These are phyloP conservation scores for Pseudobourletiella spinata DNA, from an alignment of 1,140 invertebrate species.

Conservation along the genomic window DNA sequence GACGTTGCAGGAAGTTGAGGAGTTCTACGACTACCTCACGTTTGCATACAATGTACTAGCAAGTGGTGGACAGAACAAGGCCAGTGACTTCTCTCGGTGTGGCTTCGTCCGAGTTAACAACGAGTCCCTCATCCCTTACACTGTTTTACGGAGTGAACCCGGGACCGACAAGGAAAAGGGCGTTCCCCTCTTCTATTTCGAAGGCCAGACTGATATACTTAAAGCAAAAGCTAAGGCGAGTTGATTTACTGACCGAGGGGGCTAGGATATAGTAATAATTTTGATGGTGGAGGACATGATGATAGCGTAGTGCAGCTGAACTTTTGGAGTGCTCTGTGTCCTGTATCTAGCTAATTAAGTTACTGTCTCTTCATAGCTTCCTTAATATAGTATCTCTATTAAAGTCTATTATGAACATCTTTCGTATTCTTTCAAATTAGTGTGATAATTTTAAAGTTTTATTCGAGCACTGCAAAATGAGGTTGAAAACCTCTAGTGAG, in stretches of 20 bases:
- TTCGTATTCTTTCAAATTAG: too few relatives aligned
- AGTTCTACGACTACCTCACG: constrained; percentile 83
- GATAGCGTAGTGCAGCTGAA: not conserved
- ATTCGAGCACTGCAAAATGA: too few relatives aligned
- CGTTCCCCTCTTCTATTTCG: constrained; percentile 89
- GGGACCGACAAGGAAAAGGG: constrained; percentile 71
- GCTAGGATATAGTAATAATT: too few relatives aligned
- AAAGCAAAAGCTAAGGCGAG: constrained; percentile 68
- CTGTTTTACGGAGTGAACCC: constrained; percentile 44
- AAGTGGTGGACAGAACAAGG: constrained; percentile 46
- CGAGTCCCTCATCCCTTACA: constrained; percentile 87
- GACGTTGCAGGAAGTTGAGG: constrained; percentile 68
- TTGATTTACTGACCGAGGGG: too few relatives aligned
- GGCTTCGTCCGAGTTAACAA: constrained; percentile 90
- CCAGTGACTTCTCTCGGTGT: constrained; percentile 53
- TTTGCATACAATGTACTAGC: constrained; percentile 76
- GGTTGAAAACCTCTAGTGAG: too few relatives aligned
- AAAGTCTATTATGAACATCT: too few relatives aligned
- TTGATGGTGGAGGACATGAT: not conserved
- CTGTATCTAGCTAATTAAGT: too few relatives aligned
- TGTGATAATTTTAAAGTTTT: too few relatives aligned
- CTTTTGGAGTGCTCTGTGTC: too few relatives aligned
- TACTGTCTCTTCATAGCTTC: too few relatives aligned
- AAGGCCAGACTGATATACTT: constrained; percentile 81
- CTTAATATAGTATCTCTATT: too few relatives aligned